Base-by-base conservation (phyloP, 2,113 vertebrate genomes). In the Trematomus loennbergii region DNA sequence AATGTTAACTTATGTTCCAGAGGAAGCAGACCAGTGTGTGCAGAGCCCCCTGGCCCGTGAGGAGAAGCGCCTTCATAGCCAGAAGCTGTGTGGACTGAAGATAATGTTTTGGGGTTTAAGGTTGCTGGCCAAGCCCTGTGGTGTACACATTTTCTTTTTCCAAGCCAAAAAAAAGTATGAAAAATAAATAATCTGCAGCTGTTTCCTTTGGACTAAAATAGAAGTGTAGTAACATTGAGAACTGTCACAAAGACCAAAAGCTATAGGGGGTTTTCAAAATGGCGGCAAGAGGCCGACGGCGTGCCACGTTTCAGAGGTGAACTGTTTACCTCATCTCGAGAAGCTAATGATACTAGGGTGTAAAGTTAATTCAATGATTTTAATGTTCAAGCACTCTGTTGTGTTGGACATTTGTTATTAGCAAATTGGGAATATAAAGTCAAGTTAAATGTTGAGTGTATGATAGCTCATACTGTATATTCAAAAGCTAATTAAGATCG, bases 1-100 rank as follows among this genome's bases (percentile, higher is more conserved):
- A 74, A 85, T 65, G 76, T 86, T 79, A 88, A 83, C 78, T 81
- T 73, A 60, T 79, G 76, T 72, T 81, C 73, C 73, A 69, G 69
- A 62, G 61, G 18, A 48, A 53, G 48, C 58, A 55, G 64, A 83
- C 58, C 25, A 53, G 63, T 60, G 46, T 75, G 18, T 49, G 67
- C 53, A 20, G 49, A 83, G 70, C 63, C 60, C 81, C 53, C 25
- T 16, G 53, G 81, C 69, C 75, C 84, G 66, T 59, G 78, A 84
- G 84, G 80, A 84, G 67, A 12, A 77, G 33, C 9, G 10, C 63
- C 20, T 40, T 86, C 59, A 6, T 68, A 33, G 72, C 82, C 79
- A 36, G 65, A 58, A 62, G 79, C 79, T 73, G 77, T 67, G 66
- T 85, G 73, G 64, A 75, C 57, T 18, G 33, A 40, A 71, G 82